These are phyloP conservation scores for Lasioglossum vierecki DNA, from an alignment of 2,888 invertebrate species.

Conservation along the genomic window DNA sequence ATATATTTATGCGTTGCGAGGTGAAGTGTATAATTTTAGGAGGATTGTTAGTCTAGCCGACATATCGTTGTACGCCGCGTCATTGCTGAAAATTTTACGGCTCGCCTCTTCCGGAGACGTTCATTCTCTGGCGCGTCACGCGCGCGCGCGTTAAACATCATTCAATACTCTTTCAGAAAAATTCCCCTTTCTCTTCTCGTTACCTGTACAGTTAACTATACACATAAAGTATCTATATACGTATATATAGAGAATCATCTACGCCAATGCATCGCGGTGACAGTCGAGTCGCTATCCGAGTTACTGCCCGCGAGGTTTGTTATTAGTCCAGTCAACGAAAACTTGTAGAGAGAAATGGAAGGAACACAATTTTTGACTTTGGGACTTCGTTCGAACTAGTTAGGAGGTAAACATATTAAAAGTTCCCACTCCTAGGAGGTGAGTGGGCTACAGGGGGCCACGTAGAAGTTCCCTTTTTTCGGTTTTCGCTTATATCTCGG, in stretches of 20 bases:
- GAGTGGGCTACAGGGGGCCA: too few species aligned
- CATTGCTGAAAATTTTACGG: too few species aligned
- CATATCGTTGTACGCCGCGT: background rate
- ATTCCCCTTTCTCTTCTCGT: slow-evolving; percentile 30
- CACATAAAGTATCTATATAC: slow-evolving; percentile 47
- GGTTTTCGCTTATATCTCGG: too few species aligned
- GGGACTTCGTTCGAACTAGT: too few species aligned
- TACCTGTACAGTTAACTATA: slow-evolving; percentile 52
- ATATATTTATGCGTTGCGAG: background rate
- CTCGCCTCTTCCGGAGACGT: background rate
- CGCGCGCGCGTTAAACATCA: slow-evolving; percentile 5
- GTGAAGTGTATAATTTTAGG: background rate
- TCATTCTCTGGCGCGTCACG: slow-evolving; percentile 1
- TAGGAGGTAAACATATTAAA: too few species aligned
- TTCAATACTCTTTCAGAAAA: slow-evolving; percentile 46
- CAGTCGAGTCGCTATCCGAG: slow-evolving; percentile 25
- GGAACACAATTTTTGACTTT: too few species aligned
- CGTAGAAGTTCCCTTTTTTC: too few species aligned
- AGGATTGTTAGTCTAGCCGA: background rate
- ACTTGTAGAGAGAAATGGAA: too few species aligned
- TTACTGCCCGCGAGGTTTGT: slow-evolving; percentile 13
- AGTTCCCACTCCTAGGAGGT: too few species aligned
- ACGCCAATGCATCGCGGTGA: slow-evolving; percentile 33
- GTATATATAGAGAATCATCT: slow-evolving; percentile 40
- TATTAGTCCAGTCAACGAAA: too few species aligned